Conservation (phyloP, 2,113 vertebrate genomes). For the Phaethornis superciliosus region DNA sequence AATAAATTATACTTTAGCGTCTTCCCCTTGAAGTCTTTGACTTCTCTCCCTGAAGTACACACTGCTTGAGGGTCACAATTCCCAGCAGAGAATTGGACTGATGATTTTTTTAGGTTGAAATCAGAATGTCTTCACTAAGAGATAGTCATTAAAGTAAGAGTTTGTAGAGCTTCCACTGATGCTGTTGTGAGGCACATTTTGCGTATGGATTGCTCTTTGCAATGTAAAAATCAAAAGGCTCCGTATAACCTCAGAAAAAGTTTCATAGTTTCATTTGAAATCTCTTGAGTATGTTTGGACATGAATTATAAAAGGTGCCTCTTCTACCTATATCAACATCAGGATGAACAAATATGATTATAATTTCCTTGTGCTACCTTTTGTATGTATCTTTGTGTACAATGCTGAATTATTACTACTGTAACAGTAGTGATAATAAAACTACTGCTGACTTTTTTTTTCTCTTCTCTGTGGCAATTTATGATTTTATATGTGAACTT, state of each 20-base stretch:
- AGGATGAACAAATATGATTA: neutral
- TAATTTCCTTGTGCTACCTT: neutral
- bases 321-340: neutral
- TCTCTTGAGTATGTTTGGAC: rapidly evolving
- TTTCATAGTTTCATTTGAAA: neutral
- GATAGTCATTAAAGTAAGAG: neutral
- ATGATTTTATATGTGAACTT: neutral
- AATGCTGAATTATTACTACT: neutral
- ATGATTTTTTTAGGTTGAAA: neutral
- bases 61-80: neutral
- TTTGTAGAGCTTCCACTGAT: neutral
- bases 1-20: neutral
- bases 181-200: neutral
- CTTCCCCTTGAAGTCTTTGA: neutral
- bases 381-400: neutral
- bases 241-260: neutral
- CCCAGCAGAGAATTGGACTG: neutral
- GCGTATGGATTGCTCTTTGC: neutral
- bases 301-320: neutral
- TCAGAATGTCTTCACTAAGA: neutral
- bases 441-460: neutral
- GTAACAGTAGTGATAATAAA: no score
- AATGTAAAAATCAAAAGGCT: neutral
- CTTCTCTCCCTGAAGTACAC: neutral
- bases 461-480: neutral